Evolutionary conservation across 2,113 vertebrate species (phyloP).

Genomic region (Notothenia rossii): DNA sequence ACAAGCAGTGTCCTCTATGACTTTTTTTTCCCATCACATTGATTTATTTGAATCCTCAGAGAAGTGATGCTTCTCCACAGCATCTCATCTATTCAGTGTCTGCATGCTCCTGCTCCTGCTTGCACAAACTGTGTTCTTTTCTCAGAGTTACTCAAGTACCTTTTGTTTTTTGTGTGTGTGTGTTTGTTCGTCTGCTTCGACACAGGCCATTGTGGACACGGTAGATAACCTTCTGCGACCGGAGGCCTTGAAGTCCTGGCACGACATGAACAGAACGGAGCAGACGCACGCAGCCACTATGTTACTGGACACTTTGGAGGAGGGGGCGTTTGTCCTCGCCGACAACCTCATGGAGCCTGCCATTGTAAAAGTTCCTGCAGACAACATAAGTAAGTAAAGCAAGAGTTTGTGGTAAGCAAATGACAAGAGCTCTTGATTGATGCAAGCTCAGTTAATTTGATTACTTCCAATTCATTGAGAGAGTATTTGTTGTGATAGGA

Average conservation of each 20-base stretch:
- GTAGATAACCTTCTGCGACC: slow-evolving; percentile 97
- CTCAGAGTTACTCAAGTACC: not conserved
- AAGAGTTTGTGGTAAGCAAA: slow-evolving; percentile 34
- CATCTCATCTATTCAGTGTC: slow-evolving; percentile 41
- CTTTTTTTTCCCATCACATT: not conserved
- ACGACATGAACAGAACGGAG: slow-evolving; percentile 97
- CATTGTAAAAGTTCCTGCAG: slow-evolving; percentile 96
- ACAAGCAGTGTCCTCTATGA: not conserved
- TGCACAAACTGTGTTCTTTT: not conserved
- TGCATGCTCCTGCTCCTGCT: slow-evolving; percentile 54
- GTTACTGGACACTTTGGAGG: slow-evolving; percentile 97
- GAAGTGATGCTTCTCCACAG: slow-evolving; percentile 14
- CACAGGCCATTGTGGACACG: slow-evolving; percentile 97
- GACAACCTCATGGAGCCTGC: slow-evolving; percentile 98
- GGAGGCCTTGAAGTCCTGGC: slow-evolving; percentile 97
- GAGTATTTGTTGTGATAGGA: slow-evolving; percentile 52
- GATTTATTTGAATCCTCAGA: slow-evolving; percentile 13
- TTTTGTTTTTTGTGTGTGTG: slow-evolving; percentile 12
- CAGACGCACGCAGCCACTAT: slow-evolving; percentile 98
- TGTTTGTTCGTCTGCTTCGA: slow-evolving; percentile 61
- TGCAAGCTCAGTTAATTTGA: slow-evolving; percentile 59
- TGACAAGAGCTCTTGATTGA: slow-evolving; percentile 31
- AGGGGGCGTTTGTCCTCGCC: slow-evolving; percentile 97
- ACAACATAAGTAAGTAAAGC: slow-evolving; percentile 94
- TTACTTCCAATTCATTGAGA: slow-evolving; percentile 49